Conservation (phyloP, 1,140 invertebrate genomes). For the Zelostemma sp. region DNA sequence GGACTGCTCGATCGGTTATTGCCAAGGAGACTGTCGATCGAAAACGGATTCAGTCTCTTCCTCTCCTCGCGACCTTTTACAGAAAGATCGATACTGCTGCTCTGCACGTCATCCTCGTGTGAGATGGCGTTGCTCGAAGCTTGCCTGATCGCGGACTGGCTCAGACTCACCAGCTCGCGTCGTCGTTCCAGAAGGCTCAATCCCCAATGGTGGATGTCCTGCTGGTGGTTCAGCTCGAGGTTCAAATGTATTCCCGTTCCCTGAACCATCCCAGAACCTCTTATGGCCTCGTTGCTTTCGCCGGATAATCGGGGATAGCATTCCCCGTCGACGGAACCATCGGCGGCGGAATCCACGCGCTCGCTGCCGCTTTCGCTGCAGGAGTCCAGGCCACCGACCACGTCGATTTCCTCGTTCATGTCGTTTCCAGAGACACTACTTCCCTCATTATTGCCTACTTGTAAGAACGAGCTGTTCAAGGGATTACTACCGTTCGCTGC, state of each 20-base stretch:
- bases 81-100: conserved; percentile 66
- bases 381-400: conserved; percentile 77
- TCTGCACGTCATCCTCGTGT: conserved; percentile 67
- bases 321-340: conserved; percentile 72
- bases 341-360: conserved; percentile 74
- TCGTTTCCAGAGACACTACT: conserved; percentile 78
- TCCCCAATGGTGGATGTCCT: conserved; percentile 66
- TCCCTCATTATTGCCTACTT: conserved; percentile 72
- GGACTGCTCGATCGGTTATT: conserved; percentile 74
- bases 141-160: conserved; percentile 55
- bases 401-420: conserved; percentile 81
- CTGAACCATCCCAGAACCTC: conserved; percentile 26
- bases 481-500: conserved; percentile 54
- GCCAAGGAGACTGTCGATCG: conserved; percentile 84
- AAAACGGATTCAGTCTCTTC: conserved; percentile 82
- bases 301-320: conserved; percentile 53
- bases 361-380: conserved; percentile 74
- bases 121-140: conserved; percentile 56
- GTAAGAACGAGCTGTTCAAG: conserved; percentile 52
- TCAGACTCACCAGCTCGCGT: conserved; percentile 58
- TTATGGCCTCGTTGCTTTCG: conserved; percentile 15
- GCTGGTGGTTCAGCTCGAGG: conserved; percentile 64
- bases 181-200: conserved; percentile 64
- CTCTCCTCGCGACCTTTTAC: conserved; percentile 71
- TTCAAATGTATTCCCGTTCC: conserved; percentile 45